These are phyloP conservation scores for Cosmia trapezina DNA, from an alignment of 2,888 invertebrate genomes.

Conservation along the genomic window DNA sequence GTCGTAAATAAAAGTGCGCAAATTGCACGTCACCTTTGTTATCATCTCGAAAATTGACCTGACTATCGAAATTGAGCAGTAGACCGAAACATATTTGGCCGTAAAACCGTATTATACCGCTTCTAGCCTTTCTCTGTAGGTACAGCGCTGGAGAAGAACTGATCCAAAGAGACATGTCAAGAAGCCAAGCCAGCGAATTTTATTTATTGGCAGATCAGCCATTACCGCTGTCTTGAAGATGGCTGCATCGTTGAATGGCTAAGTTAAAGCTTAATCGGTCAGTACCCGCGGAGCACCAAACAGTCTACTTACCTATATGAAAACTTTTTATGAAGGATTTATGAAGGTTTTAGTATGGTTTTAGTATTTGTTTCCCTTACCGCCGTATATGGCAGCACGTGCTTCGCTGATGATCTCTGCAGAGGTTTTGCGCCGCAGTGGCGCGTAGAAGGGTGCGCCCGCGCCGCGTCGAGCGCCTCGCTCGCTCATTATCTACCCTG, in stretches of 20 bases:
- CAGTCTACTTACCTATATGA: too few relatives aligned
- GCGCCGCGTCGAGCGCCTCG: constrained; percentile 76
- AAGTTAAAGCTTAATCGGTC: not conserved
- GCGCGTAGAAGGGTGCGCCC: constrained; percentile 91
- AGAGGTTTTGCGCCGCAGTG: constrained; percentile 92
- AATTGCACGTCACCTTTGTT: constrained; percentile 18
- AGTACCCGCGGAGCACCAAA: not conserved
- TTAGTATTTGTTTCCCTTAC: constrained; percentile 64
- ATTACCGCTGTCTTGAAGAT: not conserved
- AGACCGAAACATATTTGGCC: too few relatives aligned
- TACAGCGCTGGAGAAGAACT: not conserved
- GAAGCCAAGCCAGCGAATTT: not conserved
- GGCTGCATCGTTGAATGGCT: not conserved
- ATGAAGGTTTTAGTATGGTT: too few relatives aligned
- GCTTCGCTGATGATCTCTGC: constrained; percentile 96
- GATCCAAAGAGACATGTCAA: not conserved
- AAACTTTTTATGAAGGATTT: not conserved
- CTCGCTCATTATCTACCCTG: constrained; percentile 78
- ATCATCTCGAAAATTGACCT: constrained; percentile 6
- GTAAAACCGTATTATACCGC: not conserved
- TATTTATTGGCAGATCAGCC: not conserved
- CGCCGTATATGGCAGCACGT: constrained; percentile 90
- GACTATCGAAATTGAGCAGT: not conserved
- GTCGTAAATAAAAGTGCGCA: not conserved
- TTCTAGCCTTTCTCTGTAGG: not conserved